Evolutionary conservation across 2,888 invertebrate genomes (phyloP), one percentile per base, ranked within the genome.

Genomic region (Drosophila austrosaltans): DNA sequence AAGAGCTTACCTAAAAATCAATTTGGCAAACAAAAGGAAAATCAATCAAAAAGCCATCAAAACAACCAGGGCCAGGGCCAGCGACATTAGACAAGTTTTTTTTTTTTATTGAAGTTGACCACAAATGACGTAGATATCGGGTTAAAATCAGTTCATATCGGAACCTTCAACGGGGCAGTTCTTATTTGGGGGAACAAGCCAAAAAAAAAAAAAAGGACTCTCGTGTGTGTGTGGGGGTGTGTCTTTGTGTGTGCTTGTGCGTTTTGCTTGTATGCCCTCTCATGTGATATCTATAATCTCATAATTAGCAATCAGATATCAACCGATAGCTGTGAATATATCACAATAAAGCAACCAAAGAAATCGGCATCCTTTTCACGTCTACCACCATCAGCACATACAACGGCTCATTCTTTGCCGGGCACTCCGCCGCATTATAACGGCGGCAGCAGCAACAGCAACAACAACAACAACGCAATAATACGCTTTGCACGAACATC

Each of bases 291-390:
- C n/a, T 48, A 22, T 16, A 42, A n/a, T 30, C 54, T 20, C 53
- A 36, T 44, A 10, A 32, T 20, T 56, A 91, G 90, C 66, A 81
- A 72, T 67, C 76, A 78, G 69, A 65, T 68, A 63, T 69, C 82
- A 61, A 79, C 69, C 66, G 83, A 87, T 53, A 82, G 78, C 61
- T 79, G 79, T 54, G 91, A 90, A 76, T 79, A 77, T 56, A 82
- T 87, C 42, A 64, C 76, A 53, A 74, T 83, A 72, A 83, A 75
- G 63, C 75, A 73, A 42, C 85, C 82, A 22, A 86, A 84, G 69
- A 90, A 89, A 69, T 90, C 90, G 20, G 82, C 82, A 28, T 90
- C 90, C 4, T 86, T 87, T 63, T 80, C 90, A 0, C 81, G 85
- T 30, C 69, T 87, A 6, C 69, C 71, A 0, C 66, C 75, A 4